Percentiles rank a stretch among this genome's conserved stretches.
Evolutionary conservation across 2,888 invertebrate species (phyloP).

Genomic region (Dicyrtoma fusca): DNA sequence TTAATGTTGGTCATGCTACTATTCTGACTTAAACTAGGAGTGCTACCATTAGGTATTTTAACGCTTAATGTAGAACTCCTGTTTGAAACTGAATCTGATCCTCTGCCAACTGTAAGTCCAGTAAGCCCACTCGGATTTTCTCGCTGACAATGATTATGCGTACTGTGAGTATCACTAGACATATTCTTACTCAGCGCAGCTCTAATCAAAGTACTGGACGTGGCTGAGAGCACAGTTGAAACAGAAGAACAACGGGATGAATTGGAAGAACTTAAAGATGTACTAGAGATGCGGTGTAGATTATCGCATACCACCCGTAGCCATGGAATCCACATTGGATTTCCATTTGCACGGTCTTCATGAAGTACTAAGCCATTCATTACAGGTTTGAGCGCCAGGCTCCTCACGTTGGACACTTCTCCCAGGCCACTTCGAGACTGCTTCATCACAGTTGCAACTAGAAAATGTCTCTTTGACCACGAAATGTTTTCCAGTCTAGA

Average conservation of each 20-base stretch:
- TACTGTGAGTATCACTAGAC: constrained; percentile 47
- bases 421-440: constrained; percentile 55
- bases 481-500: constrained; percentile 49
- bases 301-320: constrained; percentile 56
- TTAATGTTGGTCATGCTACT: constrained; percentile 55
- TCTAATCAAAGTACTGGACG: constrained; percentile 53
- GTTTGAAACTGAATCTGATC: constrained; percentile 35
- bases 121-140: constrained; percentile 24
- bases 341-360: constrained; percentile 42
- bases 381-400: constrained; percentile 53
- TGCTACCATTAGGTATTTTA: constrained; percentile 43
- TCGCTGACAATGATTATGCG: constrained; percentile 48
- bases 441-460: constrained; percentile 56
- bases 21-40: constrained; percentile 50
- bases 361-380: constrained; percentile 51
- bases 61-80: constrained; percentile 52
- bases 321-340: constrained; percentile 56
- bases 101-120: constrained; percentile 15
- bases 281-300: constrained; percentile 52
- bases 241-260: constrained; percentile 56
- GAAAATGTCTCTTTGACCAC: constrained; percentile 54
- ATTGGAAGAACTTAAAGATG: constrained; percentile 41
- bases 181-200: constrained; percentile 54
- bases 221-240: constrained; percentile 54
- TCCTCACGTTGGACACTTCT: constrained; percentile 55